Percentiles rank a stretch among this genome's conserved stretches.
Evolutionary conservation across 2,113 vertebrate genomes (phyloP).

Genomic region (Edolisoma coerulescens): DNA sequence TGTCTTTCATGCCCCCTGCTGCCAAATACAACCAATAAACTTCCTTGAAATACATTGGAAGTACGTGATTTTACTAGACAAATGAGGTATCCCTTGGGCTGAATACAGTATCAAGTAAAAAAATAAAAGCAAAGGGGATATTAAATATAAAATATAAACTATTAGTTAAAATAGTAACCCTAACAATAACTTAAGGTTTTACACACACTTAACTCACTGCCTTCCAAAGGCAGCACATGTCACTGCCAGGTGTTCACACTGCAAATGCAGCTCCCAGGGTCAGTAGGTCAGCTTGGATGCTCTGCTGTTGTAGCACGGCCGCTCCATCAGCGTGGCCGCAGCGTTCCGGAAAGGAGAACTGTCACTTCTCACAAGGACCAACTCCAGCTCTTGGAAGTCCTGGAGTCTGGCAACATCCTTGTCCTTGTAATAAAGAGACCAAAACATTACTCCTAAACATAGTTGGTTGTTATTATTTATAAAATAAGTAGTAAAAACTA

Average conservation of each 20-base stretch:
- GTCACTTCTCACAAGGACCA: conserved; percentile 76
- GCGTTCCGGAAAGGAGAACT: conserved; percentile 68
- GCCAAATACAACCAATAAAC: neutral
- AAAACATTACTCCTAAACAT: neutral
- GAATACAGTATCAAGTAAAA: conserved; percentile 36
- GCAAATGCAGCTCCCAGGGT: neutral
- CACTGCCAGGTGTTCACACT: neutral
- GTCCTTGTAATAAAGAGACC: conserved; percentile 71
- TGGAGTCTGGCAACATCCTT: conserved; percentile 88
- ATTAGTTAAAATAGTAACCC: conserved; percentile 52
- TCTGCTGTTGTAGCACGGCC: conserved; percentile 84
- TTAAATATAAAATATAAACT: conserved; percentile 42
- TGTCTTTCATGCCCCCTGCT: neutral
- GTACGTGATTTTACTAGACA: neutral
- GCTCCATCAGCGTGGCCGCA: conserved; percentile 58
- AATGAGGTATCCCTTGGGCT: conserved; percentile 29
- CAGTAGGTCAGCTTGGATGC: conserved; percentile 86
- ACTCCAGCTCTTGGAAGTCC: conserved; percentile 90
- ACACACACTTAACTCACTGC: neutral
- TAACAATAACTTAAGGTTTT: conserved; percentile 50
- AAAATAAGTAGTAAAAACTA: neutral
- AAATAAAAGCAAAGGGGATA: conserved; percentile 28
- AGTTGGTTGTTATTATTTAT: neutral
- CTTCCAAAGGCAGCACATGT: neutral
- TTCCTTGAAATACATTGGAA: neutral